Percentiles rank a stretch among this genome's conserved stretches.
Conservation (phyloP, 2,113 vertebrate species). For the Motacilla alba region DNA sequence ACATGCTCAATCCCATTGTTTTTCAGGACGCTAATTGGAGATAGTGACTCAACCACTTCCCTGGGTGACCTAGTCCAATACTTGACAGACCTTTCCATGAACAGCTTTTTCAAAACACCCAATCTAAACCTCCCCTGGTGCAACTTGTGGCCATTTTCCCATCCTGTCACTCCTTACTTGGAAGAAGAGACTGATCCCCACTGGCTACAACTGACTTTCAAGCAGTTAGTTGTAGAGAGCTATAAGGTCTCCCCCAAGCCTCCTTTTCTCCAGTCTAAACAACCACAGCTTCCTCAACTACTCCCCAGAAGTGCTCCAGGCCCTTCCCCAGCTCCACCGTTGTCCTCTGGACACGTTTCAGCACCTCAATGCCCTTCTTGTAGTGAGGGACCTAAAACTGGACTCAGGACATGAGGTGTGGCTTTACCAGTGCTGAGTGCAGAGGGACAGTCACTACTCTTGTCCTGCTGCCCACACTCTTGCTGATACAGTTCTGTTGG, state of each 20-base stretch:
- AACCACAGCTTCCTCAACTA: neutral
- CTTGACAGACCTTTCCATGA: neutral
- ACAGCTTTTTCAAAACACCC: neutral
- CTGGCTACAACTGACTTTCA: neutral
- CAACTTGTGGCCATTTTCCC: neutral
- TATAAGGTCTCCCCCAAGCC: neutral
- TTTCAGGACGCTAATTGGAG: slow-evolving; percentile 32
- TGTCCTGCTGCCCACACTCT: neutral
- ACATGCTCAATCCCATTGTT: slow-evolving; percentile 31
- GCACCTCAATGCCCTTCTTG: neutral
- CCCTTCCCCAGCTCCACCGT: neutral
- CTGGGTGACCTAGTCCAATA: neutral
- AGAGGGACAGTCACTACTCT: neutral
- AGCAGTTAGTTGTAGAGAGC: neutral
- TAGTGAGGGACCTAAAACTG: neutral
- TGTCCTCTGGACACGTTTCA: accelerated
- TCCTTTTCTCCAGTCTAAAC: neutral
- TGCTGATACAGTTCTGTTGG: neutral
- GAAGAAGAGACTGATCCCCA: neutral
- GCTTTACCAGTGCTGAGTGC: neutral
- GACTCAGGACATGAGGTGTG: neutral
- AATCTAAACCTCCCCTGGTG: neutral
- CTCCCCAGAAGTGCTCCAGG: neutral
- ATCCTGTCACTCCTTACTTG: neutral
- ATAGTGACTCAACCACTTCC: neutral